A percentile compares a stretch with the other conserved stretches of the same genome.
Evolutionary conservation across 2,113 vertebrate genomes (phyloP).

Genomic region (Chroicocephalus ridibundus): DNA sequence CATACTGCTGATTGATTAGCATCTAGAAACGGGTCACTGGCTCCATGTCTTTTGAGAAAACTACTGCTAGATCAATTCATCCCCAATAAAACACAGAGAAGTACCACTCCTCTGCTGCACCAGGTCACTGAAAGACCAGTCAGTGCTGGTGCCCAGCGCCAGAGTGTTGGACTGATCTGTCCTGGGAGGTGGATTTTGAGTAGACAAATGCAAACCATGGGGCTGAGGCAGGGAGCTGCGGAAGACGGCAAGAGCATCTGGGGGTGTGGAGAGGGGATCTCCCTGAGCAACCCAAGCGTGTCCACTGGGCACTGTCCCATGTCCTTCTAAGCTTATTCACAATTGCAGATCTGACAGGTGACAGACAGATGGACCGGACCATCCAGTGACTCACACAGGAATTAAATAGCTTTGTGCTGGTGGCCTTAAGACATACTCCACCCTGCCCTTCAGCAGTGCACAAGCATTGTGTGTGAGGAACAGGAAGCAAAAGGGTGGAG

Average conservation of each 20-base stretch:
- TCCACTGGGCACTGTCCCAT: neutral
- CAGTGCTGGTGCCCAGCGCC: neutral
- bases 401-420: neutral
- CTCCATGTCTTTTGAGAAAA: neutral
- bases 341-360: neutral
- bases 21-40: neutral
- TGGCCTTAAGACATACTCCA: neutral
- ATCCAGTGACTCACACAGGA: neutral
- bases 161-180: neutral
- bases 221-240: neutral
- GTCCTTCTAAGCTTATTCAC: neutral
- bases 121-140: neutral
- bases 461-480: neutral
- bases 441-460: neutral
- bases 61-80: neutral
- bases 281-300: neutral
- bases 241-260: neutral
- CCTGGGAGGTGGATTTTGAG: neutral
- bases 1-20: neutral
- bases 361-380: neutral
- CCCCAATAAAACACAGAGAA: neutral
- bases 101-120: neutral
- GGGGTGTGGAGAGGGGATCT: neutral
- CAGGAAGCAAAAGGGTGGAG: neutral
- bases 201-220: neutral